Evolutionary conservation across 2,888 invertebrate genomes (phyloP).

Genomic region (Agriopis aurantiaria): DNA sequence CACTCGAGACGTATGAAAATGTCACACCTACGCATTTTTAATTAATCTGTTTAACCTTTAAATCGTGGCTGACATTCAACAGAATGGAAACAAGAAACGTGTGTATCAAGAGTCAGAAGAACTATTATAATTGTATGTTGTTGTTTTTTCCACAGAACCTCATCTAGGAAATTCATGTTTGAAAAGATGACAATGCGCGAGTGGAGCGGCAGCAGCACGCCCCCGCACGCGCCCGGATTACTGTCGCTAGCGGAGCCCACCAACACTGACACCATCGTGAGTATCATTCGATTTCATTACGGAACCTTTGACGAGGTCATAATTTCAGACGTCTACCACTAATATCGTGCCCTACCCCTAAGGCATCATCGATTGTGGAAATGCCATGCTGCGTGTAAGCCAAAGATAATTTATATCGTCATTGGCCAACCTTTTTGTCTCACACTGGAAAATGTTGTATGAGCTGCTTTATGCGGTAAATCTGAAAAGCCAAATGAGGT

Average conservation of each 20-base stretch:
- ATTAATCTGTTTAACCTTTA: too few relatives aligned
- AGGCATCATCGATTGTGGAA: too few relatives aligned
- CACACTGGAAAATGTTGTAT: too few relatives aligned
- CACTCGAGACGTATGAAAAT: too few relatives aligned
- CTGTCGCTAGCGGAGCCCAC: constrained; percentile 79
- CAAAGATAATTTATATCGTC: too few relatives aligned
- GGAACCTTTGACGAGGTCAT: neutral
- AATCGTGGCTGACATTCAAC: too few relatives aligned
- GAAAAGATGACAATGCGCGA: constrained; percentile 84
- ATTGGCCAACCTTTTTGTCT: too few relatives aligned
- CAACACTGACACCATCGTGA: constrained; percentile 70
- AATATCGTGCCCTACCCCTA: too few relatives aligned
- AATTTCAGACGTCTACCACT: neutral
- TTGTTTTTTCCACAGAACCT: constrained; percentile 68
- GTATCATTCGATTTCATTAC: constrained; percentile 33
- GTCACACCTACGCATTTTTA: too few relatives aligned
- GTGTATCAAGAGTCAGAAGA: neutral
- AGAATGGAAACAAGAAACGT: neutral
- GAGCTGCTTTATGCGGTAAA: too few relatives aligned
- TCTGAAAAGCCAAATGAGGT: too few relatives aligned
- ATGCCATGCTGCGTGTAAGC: too few relatives aligned
- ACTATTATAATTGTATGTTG: neutral
- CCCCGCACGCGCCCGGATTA: constrained; percentile 75
- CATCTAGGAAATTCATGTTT: constrained; percentile 84
- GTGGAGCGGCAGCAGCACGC: constrained; percentile 77